Percentiles rank a stretch among this genome's conserved stretches.
These are phyloP conservation scores for Aythya baeri DNA, from an alignment of 2,113 vertebrate species.

Conservation along the genomic window DNA sequence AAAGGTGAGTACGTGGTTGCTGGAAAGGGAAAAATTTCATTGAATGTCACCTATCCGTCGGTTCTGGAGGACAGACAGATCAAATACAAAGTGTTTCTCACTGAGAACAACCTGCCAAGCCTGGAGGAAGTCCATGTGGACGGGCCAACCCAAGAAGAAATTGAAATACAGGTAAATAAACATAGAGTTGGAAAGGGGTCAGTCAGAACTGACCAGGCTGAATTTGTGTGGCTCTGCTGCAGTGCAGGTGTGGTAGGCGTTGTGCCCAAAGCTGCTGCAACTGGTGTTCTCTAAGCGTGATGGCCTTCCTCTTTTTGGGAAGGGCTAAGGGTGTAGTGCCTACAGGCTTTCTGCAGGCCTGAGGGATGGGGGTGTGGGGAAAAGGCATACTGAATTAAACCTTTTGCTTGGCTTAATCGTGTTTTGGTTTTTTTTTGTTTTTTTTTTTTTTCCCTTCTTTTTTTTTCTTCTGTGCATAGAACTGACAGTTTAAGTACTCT, in stretches of 20 bases:
- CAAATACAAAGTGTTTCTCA: conserved; percentile 84
- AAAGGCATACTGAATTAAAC: neutral
- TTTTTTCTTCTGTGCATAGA: neutral
- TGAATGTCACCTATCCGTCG: conserved; percentile 85
- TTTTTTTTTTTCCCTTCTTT: no score
- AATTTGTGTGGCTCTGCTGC: neutral
- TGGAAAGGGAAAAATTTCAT: conserved; percentile 77
- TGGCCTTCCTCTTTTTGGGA: neutral
- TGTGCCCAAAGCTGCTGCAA: neutral
- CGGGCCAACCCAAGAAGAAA: conserved; percentile 80
- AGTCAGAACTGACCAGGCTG: neutral
- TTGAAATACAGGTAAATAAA: conserved; percentile 85
- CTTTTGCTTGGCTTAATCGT: neutral
- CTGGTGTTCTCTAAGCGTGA: neutral
- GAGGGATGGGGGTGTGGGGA: neutral
- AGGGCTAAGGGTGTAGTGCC: neutral
- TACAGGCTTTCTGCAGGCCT: neutral
- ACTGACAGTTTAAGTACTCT: neutral
- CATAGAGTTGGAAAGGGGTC: neutral
- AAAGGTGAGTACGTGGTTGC: conserved; percentile 83
- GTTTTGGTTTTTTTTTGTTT: no score
- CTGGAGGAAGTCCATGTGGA: conserved; percentile 83
- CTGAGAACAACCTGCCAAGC: conserved; percentile 82
- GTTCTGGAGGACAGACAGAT: conserved; percentile 84
- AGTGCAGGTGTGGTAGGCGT: neutral